Conservation (phyloP, 2,113 vertebrate species). For the Dascyllus trimaculatus region DNA sequence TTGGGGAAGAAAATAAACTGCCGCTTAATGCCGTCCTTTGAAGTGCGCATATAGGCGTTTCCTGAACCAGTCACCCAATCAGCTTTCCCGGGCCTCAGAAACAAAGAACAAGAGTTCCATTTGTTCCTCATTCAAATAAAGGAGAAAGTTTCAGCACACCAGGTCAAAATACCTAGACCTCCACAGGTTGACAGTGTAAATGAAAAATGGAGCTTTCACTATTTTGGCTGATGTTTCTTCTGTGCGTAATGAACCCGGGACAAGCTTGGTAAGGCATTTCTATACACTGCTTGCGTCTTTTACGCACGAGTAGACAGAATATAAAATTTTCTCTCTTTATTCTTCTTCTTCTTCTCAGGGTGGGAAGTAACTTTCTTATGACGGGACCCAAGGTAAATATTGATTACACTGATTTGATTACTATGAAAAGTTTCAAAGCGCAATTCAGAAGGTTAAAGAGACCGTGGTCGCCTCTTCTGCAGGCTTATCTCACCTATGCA, state of each 20-base stretch:
- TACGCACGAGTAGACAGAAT: neutral
- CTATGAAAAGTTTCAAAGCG: neutral
- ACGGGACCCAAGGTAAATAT: slow-evolving; percentile 94
- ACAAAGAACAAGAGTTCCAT: slow-evolving; percentile 85
- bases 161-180: slow-evolving; percentile 23
- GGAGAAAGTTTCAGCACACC: slow-evolving; percentile 56
- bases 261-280: slow-evolving; percentile 88
- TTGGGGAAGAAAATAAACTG: slow-evolving; percentile 57
- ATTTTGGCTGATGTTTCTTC: slow-evolving; percentile 78
- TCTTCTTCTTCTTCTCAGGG: slow-evolving; percentile 84
- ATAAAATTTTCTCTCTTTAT: neutral
- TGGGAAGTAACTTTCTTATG: slow-evolving; percentile 95
- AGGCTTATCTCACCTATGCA: slow-evolving; percentile 94
- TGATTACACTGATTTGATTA: neutral
- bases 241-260: slow-evolving; percentile 73
- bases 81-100: slow-evolving; percentile 51
- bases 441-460: neutral
- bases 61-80: slow-evolving; percentile 77
- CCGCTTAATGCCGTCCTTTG: slow-evolving; percentile 71
- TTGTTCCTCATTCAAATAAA: slow-evolving; percentile 84
- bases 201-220: slow-evolving; percentile 64
- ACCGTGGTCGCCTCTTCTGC: slow-evolving; percentile 34
- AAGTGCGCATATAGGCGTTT: slow-evolving; percentile 84
- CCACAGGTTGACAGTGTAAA: neutral
- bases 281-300: neutral